Evolutionary conservation across 2,797 vertebrate genomes (phyloP).

Genomic region (Pagetopsis macropterus): DNA sequence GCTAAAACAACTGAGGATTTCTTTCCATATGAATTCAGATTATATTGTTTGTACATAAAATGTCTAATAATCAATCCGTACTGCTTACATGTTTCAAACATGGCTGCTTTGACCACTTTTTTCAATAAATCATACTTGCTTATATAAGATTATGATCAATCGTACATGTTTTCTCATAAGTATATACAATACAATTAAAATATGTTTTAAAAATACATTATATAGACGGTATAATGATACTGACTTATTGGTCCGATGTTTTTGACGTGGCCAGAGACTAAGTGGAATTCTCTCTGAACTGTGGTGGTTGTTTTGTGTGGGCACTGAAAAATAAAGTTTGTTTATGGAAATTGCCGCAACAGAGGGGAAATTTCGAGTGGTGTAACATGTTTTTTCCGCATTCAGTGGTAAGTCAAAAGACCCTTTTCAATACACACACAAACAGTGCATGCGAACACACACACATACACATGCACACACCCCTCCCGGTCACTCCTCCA

Average conservation of each 20-base stretch:
- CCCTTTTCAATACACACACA: slow-evolving; percentile 42
- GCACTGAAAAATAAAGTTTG: slow-evolving; percentile 68
- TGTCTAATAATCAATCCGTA: background rate
- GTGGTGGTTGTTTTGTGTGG: slow-evolving; percentile 71
- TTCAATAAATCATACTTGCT: background rate
- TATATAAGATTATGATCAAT: background rate
- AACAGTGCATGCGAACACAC: too few species aligned
- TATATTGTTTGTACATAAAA: slow-evolving; percentile 23
- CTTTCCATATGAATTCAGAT: slow-evolving; percentile 5
- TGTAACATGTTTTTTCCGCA: slow-evolving; percentile 69
- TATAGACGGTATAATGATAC: slow-evolving; percentile 7
- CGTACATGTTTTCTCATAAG: background rate
- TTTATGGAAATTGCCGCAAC: slow-evolving; percentile 72
- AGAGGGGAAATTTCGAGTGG: slow-evolving; percentile 68
- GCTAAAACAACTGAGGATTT: slow-evolving; percentile 5
- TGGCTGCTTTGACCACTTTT: background rate
- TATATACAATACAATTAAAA: background rate
- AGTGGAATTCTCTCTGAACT: slow-evolving; percentile 32
- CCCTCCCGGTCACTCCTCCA: slow-evolving; percentile 33
- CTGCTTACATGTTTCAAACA: background rate
- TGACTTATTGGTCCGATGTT: slow-evolving; percentile 13
- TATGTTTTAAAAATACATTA: background rate
- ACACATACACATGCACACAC: background rate
- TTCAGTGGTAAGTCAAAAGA: slow-evolving; percentile 62
- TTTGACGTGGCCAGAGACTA: slow-evolving; percentile 15